Evolutionary conservation across 2,888 invertebrate genomes (phyloP).

Genomic region (Tetragonula carbonaria): DNA sequence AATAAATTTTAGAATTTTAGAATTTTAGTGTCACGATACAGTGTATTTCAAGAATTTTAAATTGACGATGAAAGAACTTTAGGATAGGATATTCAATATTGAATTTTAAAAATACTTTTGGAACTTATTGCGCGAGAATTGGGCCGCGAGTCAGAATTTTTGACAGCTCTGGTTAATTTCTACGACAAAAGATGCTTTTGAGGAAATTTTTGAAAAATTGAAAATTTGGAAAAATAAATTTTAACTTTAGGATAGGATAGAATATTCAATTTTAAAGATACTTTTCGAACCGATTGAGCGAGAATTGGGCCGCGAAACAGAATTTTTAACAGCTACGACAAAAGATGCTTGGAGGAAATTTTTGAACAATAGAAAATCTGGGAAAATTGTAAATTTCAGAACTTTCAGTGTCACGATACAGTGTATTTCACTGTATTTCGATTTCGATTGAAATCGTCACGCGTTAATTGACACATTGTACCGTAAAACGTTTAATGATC

Average conservation of each 20-base stretch:
- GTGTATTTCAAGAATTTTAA: background rate
- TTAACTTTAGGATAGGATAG: background rate
- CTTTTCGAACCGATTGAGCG: too few relatives aligned
- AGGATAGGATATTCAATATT: background rate
- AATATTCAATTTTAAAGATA: background rate
- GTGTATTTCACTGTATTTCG: too few relatives aligned
- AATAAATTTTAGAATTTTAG: background rate
- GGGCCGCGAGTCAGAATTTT: background rate
- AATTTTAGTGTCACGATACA: too few relatives aligned
- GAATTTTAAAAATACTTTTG: background rate
- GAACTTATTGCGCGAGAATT: too few relatives aligned
- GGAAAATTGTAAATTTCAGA: background rate
- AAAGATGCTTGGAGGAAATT: background rate
- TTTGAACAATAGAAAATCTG: background rate
- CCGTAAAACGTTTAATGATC: background rate
- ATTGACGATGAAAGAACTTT: background rate
- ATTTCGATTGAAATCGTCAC: too few relatives aligned
- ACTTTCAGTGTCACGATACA: too few relatives aligned
- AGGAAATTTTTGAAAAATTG: too few relatives aligned
- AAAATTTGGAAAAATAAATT: too few relatives aligned
- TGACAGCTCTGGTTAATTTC: background rate
- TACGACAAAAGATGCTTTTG: too few relatives aligned
- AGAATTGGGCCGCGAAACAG: background rate
- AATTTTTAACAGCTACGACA: background rate
- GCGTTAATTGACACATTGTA: too few relatives aligned